phyloP scores from a whole-genome alignment of 2,888 invertebrate species.

The Lithophane semibrunnea region DNA sequence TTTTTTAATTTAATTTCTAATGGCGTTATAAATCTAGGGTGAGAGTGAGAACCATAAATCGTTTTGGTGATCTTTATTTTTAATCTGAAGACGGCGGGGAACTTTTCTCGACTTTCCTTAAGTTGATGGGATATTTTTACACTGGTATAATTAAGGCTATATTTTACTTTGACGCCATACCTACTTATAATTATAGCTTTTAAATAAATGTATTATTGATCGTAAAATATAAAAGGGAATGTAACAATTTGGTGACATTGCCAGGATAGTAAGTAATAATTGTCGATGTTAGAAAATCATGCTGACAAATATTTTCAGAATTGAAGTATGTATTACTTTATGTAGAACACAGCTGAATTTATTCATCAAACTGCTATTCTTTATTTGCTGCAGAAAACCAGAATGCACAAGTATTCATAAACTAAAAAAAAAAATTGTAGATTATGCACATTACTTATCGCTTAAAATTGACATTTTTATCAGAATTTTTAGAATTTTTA shows the following conservation, averaged over 20 bases:
- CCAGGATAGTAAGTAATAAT: no score
- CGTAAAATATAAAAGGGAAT: neutral
- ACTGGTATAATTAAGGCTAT: slow-evolving; percentile 12
- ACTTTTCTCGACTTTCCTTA: slow-evolving; percentile 39
- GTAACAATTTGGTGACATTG: neutral
- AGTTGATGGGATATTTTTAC: slow-evolving; percentile 33
- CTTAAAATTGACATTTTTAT: neutral
- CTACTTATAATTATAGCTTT: neutral
- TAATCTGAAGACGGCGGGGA: slow-evolving; percentile 56
- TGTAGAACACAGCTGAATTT: neutral
- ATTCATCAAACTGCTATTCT: neutral
- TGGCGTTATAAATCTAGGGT: slow-evolving; percentile 82
- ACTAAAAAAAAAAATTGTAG: neutral
- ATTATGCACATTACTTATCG: no score
- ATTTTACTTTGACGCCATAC: neutral
- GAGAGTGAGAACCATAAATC: slow-evolving; percentile 75
- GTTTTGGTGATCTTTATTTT: slow-evolving; percentile 74
- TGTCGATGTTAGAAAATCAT: neutral
- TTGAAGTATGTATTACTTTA: no score
- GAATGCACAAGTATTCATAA: neutral
- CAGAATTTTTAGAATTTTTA: neutral
- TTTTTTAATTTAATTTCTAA: slow-evolving; percentile 91
- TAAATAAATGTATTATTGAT: neutral
- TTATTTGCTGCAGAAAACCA: no score
- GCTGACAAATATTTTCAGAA: neutral